phyloP scores from a whole-genome alignment of 2,113 vertebrate species.

The Octodon degus region DNA sequence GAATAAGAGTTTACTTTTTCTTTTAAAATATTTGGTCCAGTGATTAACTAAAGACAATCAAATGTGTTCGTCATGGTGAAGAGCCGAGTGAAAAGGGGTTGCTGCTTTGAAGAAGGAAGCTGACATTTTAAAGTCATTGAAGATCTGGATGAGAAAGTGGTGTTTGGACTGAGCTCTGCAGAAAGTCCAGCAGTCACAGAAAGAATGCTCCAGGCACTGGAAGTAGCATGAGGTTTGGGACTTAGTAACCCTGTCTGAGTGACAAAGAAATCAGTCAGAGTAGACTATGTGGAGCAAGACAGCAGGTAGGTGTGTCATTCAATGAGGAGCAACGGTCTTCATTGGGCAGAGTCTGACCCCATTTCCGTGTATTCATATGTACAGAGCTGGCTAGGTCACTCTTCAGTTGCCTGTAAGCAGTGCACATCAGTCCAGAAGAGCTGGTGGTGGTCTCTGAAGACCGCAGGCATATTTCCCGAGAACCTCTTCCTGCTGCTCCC shows the following conservation, averaged over 20 bases:
- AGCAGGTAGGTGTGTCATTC: neutral
- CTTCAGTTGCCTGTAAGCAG: too few species aligned
- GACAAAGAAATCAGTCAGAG: neutral
- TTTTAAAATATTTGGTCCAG: neutral
- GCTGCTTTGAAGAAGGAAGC: neutral
- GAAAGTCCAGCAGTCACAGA: neutral
- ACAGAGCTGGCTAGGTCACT: too few species aligned
- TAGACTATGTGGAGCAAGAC: neutral
- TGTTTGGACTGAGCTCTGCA: conserved; percentile 22
- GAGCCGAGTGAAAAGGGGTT: neutral
- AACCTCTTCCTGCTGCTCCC: too few species aligned
- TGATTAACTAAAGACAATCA: neutral
- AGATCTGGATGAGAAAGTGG: neutral
- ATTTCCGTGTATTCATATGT: too few species aligned
- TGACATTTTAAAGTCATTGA: neutral
- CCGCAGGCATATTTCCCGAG: too few species aligned
- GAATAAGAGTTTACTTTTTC: neutral
- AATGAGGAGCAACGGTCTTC: too few species aligned
- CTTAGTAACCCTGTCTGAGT: neutral
- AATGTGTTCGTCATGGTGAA: neutral
- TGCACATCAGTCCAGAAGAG: too few species aligned
- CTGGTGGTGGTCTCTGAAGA: too few species aligned
- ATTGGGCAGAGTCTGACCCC: too few species aligned
- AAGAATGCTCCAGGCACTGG: neutral
- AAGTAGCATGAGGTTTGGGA: neutral